These are phyloP conservation scores for Dioctria linearis DNA, from an alignment of 2,888 invertebrate species.

Conservation along the genomic window DNA sequence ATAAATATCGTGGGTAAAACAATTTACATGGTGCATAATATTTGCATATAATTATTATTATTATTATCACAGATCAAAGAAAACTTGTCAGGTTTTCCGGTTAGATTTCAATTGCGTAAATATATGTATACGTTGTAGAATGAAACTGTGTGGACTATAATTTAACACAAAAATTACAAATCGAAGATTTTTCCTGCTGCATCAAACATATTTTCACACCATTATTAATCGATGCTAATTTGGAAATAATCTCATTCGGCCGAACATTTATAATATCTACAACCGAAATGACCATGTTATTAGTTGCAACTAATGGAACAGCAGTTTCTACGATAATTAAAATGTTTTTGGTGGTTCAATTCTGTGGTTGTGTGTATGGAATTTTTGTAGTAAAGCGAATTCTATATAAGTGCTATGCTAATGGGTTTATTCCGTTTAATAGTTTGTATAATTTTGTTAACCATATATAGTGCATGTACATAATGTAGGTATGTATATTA, in stretches of 20 bases:
- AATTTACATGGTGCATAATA: conserved; percentile 30
- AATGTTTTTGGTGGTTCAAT: conserved; percentile 9
- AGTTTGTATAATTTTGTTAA: too few species aligned
- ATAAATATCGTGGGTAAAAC: neutral
- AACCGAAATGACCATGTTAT: neutral
- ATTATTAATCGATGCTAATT: conserved; percentile 23
- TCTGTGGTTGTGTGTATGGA: neutral
- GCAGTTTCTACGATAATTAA: conserved; percentile 10
- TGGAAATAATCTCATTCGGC: too few species aligned
- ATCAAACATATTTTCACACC: conserved; percentile 19
- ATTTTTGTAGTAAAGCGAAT: too few species aligned
- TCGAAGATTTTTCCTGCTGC: neutral
- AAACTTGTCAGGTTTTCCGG: too few species aligned
- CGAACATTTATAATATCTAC: too few species aligned
- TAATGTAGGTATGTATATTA: too few species aligned
- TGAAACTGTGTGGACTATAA: neutral
- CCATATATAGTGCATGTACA: too few species aligned
- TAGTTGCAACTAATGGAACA: neutral
- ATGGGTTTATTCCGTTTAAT: too few species aligned
- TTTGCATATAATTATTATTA: conserved; percentile 29
- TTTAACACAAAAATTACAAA: too few species aligned
- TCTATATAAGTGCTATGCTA: too few species aligned
- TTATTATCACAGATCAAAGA: too few species aligned
- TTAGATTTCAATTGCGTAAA: too few species aligned
- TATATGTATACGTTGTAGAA: neutral